Percentiles rank a stretch among this genome's conserved stretches.
Conservation (phyloP, 2,797 vertebrate species). For the Sebastes taczanowskii region DNA sequence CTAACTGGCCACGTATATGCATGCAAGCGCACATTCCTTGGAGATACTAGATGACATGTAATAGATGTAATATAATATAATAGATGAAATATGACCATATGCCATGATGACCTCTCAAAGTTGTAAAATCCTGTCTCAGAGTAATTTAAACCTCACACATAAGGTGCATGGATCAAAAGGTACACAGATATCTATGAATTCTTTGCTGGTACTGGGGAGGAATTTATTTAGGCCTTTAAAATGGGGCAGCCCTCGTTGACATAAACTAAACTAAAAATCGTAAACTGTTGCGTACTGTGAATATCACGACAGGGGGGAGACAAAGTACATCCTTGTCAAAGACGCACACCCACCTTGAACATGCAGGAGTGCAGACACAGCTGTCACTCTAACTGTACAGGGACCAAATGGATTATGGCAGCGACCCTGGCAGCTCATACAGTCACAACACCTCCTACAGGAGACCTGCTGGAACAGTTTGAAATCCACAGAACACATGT, state of each 20-base stretch:
- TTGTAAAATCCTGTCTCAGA: not conserved
- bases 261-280: no score
- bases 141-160: not conserved
- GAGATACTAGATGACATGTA: no score
- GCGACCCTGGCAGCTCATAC: not conserved
- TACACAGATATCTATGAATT: not conserved
- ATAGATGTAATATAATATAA: not conserved
- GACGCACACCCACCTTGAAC: slow-evolving; percentile 10
- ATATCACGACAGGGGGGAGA: not conserved
- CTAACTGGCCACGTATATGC: no score
- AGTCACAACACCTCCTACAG: slow-evolving; percentile 11
- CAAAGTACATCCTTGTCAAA: slow-evolving; percentile 29
- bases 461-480: slow-evolving; percentile 2
- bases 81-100: not conserved
- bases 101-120: not conserved
- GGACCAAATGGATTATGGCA: slow-evolving; percentile 24
- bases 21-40: no score
- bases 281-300: not conserved
- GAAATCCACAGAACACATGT: slow-evolving; percentile 18
- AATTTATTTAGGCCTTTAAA: not conserved
- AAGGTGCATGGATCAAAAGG: not conserved
- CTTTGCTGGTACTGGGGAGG: not conserved
- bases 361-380: slow-evolving; percentile 15
- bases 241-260: not conserved
- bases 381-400: slow-evolving; percentile 14